phyloP scores from a whole-genome alignment of 2,888 invertebrate genomes.

The Kuschelorhynchus macadamiae region DNA sequence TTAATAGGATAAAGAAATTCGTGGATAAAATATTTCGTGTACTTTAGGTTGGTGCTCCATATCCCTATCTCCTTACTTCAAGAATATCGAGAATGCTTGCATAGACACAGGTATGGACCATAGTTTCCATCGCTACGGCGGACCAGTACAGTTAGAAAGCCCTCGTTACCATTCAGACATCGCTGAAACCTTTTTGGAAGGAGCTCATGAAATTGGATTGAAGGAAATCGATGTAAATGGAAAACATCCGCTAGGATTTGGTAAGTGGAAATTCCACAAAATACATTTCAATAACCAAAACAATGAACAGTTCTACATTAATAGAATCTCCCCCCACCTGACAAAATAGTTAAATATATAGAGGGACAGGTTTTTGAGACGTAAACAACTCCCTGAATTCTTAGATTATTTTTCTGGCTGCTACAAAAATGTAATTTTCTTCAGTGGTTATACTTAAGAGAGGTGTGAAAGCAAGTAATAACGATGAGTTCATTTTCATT shows the following conservation, averaged over 20 bases:
- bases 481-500: no score
- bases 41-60: slow-evolving; percentile 72
- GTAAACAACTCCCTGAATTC: no score
- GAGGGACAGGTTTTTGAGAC: no score
- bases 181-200: slow-evolving; percentile 71
- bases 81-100: slow-evolving; percentile 65
- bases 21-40: no score
- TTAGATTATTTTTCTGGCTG: no score
- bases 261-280: slow-evolving; percentile 35
- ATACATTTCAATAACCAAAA: slow-evolving; percentile 46
- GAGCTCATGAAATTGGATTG: slow-evolving; percentile 77
- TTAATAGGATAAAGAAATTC: no score
- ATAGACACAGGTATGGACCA: slow-evolving; percentile 55
- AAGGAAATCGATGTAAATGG: slow-evolving; percentile 80
- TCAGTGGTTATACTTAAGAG: no score
- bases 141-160: slow-evolving; percentile 72
- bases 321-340: no score
- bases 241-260: slow-evolving; percentile 74
- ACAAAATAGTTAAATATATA: no score
- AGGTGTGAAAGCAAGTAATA: no score
- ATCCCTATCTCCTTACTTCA: slow-evolving; percentile 68
- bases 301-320: no score
- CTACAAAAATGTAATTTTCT: no score
- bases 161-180: slow-evolving; percentile 58
- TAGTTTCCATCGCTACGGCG: slow-evolving; percentile 71